These are phyloP conservation scores for Ceratosolen fusciceps DNA, from an alignment of 1,140 invertebrate species.

Conservation along the genomic window DNA sequence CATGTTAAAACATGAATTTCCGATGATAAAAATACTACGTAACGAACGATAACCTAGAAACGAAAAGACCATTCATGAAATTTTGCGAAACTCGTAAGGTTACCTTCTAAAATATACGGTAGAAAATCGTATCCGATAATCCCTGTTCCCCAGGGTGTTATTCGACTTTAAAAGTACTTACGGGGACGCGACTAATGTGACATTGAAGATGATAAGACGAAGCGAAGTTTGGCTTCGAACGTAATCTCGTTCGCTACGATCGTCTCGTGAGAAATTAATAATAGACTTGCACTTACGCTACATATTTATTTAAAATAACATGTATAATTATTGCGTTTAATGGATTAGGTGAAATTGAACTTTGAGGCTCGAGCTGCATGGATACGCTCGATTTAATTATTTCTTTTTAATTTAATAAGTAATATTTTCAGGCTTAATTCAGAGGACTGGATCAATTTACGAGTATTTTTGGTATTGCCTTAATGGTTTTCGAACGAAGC, in stretches of 20 bases:
- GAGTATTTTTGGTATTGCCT: neutral
- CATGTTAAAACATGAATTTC: no score
- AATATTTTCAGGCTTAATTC: neutral
- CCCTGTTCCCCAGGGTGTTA: neutral
- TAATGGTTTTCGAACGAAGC: slow-evolving; percentile 9
- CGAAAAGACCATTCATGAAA: neutral
- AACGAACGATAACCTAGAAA: no score
- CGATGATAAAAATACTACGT: no score
- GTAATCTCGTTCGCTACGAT: neutral
- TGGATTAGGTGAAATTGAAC: no score
- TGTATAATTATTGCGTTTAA: no score
- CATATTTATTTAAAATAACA: no score
- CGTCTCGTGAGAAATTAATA: neutral
- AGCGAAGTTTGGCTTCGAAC: neutral
- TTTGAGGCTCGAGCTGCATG: no score
- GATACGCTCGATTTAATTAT: no score
- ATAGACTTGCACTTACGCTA: neutral
- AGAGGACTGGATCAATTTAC: neutral
- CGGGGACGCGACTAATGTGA: neutral
- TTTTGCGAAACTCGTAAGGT: neutral
- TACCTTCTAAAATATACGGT: neutral
- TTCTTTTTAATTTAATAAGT: neutral
- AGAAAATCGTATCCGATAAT: neutral
- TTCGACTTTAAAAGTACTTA: neutral
- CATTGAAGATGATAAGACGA: neutral